Base-by-base conservation (phyloP, 2,888 invertebrate genomes). In the Lysandra coridon region DNA sequence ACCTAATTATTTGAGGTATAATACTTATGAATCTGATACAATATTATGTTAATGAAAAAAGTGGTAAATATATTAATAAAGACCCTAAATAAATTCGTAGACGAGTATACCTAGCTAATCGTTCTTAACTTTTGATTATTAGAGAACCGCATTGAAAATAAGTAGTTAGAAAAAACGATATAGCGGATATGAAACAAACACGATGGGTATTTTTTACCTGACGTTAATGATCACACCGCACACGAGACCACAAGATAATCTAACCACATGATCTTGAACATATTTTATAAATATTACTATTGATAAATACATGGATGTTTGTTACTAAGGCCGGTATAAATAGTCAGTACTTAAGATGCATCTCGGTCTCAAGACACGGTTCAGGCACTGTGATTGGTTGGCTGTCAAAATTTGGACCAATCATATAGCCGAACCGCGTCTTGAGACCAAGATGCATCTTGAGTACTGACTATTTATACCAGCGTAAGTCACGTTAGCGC, bases 161-260 rank as follows among this genome's bases (percentile, higher is more conserved):
- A 1, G 12, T 64, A 33, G 69, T 23, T 23, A 23, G 23, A 23
- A 69, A 37, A 69, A 69, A 69, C 69, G 33, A 69, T 69, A 69
- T 69, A 12, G 69, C 69, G 69, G 69, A 69, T 69, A 69, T 69
- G 69, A 69, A 69, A 69, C 12, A 69, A 30, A 69, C 12, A 69
- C 69, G 69, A 37, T 17, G 69, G 12, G 33, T 69, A 1, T 69
- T 69, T 69, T 69, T 69, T 69, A 69, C 33, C 4, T 4, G 33
- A 69, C 5, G 69, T 14, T 33, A 69, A 69, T 69, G 69, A 69
- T 69, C 14, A 69, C 69, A 69, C 33, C n/a, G n/a, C n/a, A n/a
- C n/a, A n/a, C n/a, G 64, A 33, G 69, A 69, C 69, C 69, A 14
- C 69, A 33, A 69, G 14, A 69, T 69, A 69, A 69, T 69, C 69